phyloP scores from a whole-genome alignment of 2,113 vertebrate genomes.

The Tyrannus savana region DNA sequence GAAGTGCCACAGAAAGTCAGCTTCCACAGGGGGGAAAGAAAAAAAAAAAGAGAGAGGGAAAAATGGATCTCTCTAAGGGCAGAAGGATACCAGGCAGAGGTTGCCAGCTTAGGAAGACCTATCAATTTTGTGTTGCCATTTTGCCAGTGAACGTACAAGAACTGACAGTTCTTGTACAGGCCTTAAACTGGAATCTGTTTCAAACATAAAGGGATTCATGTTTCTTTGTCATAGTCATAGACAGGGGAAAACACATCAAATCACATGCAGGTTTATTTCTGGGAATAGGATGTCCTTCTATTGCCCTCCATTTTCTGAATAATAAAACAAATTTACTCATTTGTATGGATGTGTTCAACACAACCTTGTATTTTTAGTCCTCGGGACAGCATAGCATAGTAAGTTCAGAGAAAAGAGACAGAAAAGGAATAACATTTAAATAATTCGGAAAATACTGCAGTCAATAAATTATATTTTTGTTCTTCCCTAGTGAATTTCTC shows the following conservation, averaged over 20 bases:
- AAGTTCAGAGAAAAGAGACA: neutral
- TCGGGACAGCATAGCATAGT: neutral
- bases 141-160: neutral
- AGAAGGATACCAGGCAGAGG: neutral
- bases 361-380: neutral
- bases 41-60: neutral
- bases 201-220: neutral
- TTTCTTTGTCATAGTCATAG: neutral
- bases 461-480: conserved; percentile 35
- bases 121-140: accelerated
- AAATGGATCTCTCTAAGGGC: neutral
- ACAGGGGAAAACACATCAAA: neutral
- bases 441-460: conserved; percentile 15
- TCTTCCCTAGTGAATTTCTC: conserved; percentile 22
- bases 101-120: neutral
- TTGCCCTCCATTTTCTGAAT: neutral
- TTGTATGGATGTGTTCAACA: neutral
- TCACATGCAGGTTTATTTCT: neutral
- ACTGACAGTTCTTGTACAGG: neutral
- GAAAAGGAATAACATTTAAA: conserved; percentile 34
- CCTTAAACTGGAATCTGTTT: neutral
- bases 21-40: neutral
- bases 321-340: neutral
- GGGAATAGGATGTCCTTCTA: neutral
- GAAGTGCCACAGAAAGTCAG: neutral